Base-by-base conservation (phyloP, 2,888 invertebrate species). In the Hirtodrosophila trivittata region DNA sequence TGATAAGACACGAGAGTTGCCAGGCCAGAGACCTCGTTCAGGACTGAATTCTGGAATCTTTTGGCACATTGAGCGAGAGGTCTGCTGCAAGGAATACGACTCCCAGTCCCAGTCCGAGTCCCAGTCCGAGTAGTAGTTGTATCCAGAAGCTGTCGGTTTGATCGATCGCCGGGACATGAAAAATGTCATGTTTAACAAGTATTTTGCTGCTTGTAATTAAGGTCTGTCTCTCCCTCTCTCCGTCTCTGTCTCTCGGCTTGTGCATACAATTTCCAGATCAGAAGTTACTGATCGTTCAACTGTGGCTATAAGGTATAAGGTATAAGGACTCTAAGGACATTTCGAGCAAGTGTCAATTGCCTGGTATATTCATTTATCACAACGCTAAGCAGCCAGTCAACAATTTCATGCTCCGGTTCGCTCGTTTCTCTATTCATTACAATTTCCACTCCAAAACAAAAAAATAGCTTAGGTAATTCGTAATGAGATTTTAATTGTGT, bases 131-230 rank as follows among this genome's bases (percentile, higher is more conserved):
- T 28, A 8, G 7, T 2, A 7, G 28, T 28, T 28, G n/a, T 58
- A 65, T 68, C 57, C 66, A 70, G 78, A 57, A 86, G 86, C 77
- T 81, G 86, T 86, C 77, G 80, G 80, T 77, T 87, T 89, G 89
- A 89, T 88, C 87, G 86, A 89, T 89, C 74, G 86, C 75, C 75
- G 69, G 77, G 75, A 84, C 87, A 88, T 83, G 78, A 84, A 81
- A 82, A 87, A 81, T 86, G 86, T 85, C 86, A 86, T 89, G 89
- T 89, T 88, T 83, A 86, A 87, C 88, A 89, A 77, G 86, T 80
- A 87, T 83, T 86, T 88, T 87, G 71, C 75, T 77, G 82, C 67
- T 81, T 77, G 83, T 86, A 85, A 85, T 80, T 78, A 75, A 77
- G 70, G 63, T 33, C 57, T 49, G 12, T 38, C 38, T 33, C 32